Evolutionary conservation across 2,797 vertebrate genomes (phyloP).

Genomic region (Anabacerthia variegaticeps): DNA sequence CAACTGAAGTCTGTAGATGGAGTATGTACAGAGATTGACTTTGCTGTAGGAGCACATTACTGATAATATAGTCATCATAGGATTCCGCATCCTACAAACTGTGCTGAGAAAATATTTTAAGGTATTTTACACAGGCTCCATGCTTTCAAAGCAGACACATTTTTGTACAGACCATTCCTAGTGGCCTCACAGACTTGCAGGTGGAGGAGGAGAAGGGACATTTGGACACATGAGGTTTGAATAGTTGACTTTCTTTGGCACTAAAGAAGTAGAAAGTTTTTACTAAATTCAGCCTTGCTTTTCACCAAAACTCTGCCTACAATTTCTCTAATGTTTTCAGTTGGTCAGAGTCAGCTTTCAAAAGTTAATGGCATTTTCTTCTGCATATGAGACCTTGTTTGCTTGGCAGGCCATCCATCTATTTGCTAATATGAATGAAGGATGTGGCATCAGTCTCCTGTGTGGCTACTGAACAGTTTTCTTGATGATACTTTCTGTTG

Average conservation of each 20-base stretch:
- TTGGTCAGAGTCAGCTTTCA: not conserved
- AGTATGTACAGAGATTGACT: not conserved
- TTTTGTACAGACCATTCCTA: not conserved
- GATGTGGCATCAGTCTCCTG: not conserved
- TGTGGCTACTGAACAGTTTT: not conserved
- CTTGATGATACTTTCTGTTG: not conserved
- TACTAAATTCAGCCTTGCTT: not conserved
- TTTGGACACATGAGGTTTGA: not conserved
- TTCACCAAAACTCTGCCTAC: not conserved
- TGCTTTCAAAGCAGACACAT: not conserved
- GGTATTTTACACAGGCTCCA: not conserved
- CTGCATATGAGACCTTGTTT: not conserved
- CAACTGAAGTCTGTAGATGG: not conserved
- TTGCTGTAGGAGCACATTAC: not conserved
- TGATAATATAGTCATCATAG: not conserved
- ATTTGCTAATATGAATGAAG: not conserved
- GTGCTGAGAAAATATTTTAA: not conserved
- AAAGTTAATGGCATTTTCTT: not conserved
- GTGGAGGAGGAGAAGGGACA: not conserved
- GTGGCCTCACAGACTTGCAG: not conserved
- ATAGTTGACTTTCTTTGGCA: not conserved
- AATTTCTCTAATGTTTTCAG: not conserved
- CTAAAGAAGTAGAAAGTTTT: not conserved
- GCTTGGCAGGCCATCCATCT: not conserved
- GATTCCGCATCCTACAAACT: not conserved